Percentiles rank a stretch among this genome's conserved stretches.
Conservation (phyloP, 2,888 invertebrate genomes). For the Lordiphosa fenestrarum region DNA sequence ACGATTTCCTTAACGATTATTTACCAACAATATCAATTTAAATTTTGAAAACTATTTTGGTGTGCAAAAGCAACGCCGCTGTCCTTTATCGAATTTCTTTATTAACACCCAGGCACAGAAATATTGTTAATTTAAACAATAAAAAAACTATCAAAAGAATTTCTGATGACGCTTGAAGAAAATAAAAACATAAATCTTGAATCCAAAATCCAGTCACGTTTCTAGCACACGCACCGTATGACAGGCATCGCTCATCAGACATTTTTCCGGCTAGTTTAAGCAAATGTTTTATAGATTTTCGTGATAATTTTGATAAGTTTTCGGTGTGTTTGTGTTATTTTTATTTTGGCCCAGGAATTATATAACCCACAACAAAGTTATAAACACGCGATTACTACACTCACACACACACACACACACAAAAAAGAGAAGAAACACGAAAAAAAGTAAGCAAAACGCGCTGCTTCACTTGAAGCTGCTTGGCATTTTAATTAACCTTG, state of each 20-base stretch:
- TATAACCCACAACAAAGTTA: conserved; percentile 40
- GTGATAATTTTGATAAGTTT: conserved; percentile 66
- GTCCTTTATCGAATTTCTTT: conserved; percentile 38
- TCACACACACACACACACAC: background rate
- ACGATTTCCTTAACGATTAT: too few species aligned
- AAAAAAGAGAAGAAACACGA: conserved; percentile 3
- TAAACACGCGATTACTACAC: conserved; percentile 54
- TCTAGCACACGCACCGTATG: conserved; percentile 59
- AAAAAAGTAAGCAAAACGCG: background rate
- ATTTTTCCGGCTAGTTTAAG: conserved; percentile 31
- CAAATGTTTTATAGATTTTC: conserved; percentile 43
- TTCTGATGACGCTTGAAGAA: conserved; percentile 24
- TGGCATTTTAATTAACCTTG: conserved; percentile 73
- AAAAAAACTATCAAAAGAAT: conserved; percentile 18
- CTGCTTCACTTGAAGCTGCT: conserved; percentile 39
- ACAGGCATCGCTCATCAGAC: conserved; percentile 17
- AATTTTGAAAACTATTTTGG: conserved; percentile 3
- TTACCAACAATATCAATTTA: too few species aligned
- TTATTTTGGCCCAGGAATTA: conserved; percentile 24
- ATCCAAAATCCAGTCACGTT: conserved; percentile 49
- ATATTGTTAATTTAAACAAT: conserved; percentile 15
- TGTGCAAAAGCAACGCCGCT: conserved; percentile 16
- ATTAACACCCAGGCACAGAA: conserved; percentile 32
- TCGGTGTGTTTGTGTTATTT: background rate
- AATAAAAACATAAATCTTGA: background rate